phyloP scores from a whole-genome alignment of 2,113 vertebrate species.

The Promerops cafer region DNA sequence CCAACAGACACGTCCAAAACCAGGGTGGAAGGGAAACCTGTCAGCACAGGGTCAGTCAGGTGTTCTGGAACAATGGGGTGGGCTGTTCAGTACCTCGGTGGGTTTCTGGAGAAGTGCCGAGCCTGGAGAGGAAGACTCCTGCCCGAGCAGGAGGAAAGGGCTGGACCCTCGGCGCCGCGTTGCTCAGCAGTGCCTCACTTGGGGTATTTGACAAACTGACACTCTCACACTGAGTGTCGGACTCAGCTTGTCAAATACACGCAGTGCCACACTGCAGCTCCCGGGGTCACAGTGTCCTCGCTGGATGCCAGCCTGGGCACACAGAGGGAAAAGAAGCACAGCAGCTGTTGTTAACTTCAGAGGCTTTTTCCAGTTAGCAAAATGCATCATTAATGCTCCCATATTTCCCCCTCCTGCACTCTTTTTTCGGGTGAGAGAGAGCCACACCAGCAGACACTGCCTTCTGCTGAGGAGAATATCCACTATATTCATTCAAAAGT shows the following conservation, averaged over 20 bases:
- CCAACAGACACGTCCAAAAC: fast-evolving
- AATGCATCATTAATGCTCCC: neutral
- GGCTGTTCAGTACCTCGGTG: neutral
- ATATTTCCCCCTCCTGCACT: fast-evolving
- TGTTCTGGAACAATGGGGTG: neutral
- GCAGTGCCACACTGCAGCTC: constrained; percentile 80
- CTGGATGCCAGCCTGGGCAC: neutral
- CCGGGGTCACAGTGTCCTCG: neutral
- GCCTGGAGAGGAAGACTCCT: neutral
- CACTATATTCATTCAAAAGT: neutral
- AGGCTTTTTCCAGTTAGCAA: neutral
- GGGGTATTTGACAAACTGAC: constrained; percentile 99
- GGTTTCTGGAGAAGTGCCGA: neutral
- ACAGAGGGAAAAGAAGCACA: neutral
- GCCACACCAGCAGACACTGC: neutral
- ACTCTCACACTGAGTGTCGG: constrained; percentile 90
- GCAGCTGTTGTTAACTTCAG: neutral
- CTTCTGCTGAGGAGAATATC: neutral
- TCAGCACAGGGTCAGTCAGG: neutral
- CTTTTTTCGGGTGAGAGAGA: neutral
- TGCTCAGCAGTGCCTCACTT: constrained; percentile 86
- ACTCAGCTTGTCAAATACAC: constrained; percentile 99
- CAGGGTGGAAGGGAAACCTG: neutral
- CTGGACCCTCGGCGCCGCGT: neutral
- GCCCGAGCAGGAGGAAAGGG: neutral